phyloP scores from a whole-genome alignment of 2,888 invertebrate genomes.

The Chymomyza amoena region DNA sequence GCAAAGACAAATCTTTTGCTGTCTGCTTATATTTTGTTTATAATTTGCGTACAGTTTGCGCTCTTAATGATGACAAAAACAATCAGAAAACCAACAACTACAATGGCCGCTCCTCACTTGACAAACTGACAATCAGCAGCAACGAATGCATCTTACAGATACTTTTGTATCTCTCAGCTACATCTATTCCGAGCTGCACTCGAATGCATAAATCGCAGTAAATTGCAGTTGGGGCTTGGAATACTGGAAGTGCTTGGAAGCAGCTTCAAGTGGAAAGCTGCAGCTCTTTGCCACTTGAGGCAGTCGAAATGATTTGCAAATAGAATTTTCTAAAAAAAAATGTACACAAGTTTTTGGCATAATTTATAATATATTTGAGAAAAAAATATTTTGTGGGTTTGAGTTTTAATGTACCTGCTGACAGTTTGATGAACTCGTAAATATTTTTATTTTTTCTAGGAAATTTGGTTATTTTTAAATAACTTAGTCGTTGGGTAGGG shows the following conservation, averaged over 20 bases:
- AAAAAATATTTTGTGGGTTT: conserved; percentile 5
- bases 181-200: conserved; percentile 33
- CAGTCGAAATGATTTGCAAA: conserved; percentile 62
- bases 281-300: conserved; percentile 54
- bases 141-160: conserved; percentile 52
- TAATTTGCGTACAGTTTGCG: conserved; percentile 3
- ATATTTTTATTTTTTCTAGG: conserved; percentile 36
- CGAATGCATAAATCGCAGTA: conserved; percentile 68
- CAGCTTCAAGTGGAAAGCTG: conserved; percentile 11
- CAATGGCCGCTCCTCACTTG: conserved; percentile 40
- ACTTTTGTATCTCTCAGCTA: not conserved
- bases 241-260: too few species aligned
- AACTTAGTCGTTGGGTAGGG: too few species aligned
- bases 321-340: conserved; percentile 55
- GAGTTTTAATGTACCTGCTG: not conserved
- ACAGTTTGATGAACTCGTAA: conserved; percentile 48
- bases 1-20: not conserved
- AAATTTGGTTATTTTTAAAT: conserved; percentile 23
- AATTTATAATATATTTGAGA: conserved; percentile 22
- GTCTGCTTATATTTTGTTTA: not conserved
- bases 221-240: not conserved
- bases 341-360: conserved; percentile 48
- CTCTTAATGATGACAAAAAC: conserved; percentile 47
- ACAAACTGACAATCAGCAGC: conserved; percentile 49
- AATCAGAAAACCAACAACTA: conserved; percentile 42